A percentile compares a stretch with the other conserved stretches of the same genome.
These are phyloP conservation scores for Augochlorella aurata DNA, from an alignment of 2,888 invertebrate species.

Conservation along the genomic window DNA sequence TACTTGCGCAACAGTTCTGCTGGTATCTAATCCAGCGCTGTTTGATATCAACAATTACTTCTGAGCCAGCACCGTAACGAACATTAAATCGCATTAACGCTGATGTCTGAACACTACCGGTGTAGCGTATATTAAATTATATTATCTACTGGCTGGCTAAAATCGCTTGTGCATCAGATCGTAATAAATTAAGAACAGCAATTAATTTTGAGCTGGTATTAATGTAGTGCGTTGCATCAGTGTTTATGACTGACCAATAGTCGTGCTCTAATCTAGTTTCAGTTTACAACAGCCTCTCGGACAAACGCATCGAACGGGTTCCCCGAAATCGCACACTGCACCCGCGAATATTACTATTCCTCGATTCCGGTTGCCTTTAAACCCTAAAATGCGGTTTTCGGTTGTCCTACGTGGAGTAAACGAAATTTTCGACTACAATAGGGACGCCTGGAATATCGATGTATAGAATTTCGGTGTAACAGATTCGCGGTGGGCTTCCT, in stretches of 20 bases:
- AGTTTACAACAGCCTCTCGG: background rate
- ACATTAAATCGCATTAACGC: conserved; percentile 4
- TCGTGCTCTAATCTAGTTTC: background rate
- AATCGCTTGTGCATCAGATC: background rate
- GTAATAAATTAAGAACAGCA: conserved; percentile 6
- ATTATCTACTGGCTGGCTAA: background rate
- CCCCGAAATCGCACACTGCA: background rate
- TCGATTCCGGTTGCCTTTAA: background rate
- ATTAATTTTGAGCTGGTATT: background rate
- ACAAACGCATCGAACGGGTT: background rate
- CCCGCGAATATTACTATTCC: background rate
- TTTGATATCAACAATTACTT: conserved; percentile 5
- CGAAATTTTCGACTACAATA: background rate
- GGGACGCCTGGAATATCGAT: background rate
- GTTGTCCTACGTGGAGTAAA: background rate
- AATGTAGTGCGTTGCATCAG: background rate
- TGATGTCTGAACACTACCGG: background rate
- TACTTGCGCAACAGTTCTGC: background rate
- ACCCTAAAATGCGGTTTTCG: background rate
- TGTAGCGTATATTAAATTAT: conserved; percentile 8
- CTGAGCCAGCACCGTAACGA: background rate
- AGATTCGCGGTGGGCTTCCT: background rate
- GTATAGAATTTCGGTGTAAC: background rate
- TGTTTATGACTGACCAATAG: conserved; percentile 6
- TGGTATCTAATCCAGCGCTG: too few species aligned